phyloP scores from a whole-genome alignment of 1,140 invertebrate species.

The Probaryconus sp. region DNA sequence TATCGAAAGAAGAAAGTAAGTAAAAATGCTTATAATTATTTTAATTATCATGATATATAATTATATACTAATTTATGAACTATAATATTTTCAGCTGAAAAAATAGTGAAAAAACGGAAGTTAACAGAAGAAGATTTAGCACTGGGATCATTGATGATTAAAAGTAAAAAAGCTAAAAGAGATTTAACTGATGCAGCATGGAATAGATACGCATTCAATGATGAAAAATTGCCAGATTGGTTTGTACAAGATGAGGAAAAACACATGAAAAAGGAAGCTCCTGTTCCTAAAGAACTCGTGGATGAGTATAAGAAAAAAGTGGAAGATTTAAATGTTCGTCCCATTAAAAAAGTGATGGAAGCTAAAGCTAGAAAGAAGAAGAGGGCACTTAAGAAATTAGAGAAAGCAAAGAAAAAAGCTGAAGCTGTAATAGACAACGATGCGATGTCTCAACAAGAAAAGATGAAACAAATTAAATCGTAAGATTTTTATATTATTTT shows the following conservation, averaged over 20 bases:
- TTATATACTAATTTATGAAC: no score
- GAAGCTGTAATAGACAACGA: constrained; percentile 93
- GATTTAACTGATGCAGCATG: constrained; percentile 93
- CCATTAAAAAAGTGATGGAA: constrained; percentile 99
- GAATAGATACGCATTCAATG: constrained; percentile 94
- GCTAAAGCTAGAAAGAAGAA: constrained; percentile 98
- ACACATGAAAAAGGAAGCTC: constrained; percentile 88
- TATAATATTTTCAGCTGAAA: constrained; percentile 69
- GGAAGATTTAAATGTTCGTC: constrained; percentile 93
- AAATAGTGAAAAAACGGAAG: constrained; percentile 83
- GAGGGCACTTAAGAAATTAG: constrained; percentile 89
- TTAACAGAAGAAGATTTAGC: constrained; percentile 92
- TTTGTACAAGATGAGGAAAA: constrained; percentile 96
- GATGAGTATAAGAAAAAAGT: constrained; percentile 86
- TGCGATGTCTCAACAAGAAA: constrained; percentile 94
- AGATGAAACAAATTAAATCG: constrained; percentile 93
- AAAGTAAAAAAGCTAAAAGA: constrained; percentile 90
- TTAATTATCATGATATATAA: no score
- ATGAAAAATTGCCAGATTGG: constrained; percentile 96
- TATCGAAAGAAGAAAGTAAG: constrained; percentile 80
- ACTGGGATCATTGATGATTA: constrained; percentile 89
- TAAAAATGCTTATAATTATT: no score
- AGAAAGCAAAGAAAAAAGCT: constrained; percentile 97
- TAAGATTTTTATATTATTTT: constrained; percentile 80
- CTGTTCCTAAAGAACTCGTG: constrained; percentile 87